Evolutionary conservation across 1,140 invertebrate genomes (phyloP), one percentile per base, ranked within the genome.

Genomic region (Atta texana): DNA sequence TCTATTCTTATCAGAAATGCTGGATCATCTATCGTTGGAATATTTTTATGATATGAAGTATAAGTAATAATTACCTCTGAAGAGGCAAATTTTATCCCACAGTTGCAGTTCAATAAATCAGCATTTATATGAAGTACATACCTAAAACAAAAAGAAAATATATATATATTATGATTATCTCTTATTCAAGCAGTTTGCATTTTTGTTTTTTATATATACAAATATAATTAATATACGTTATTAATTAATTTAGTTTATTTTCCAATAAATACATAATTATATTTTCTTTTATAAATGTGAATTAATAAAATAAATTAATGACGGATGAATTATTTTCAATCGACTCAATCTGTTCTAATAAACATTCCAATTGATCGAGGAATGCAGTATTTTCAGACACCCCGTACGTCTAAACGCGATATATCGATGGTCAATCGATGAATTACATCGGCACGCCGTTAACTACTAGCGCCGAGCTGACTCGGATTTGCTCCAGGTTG

Each of bases 371-470:
- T 71, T 66, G 6, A 0, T 12, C n/a, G 28, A 57, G 16, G 10
- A 76, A 44, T 31, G 77, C 49, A 1, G 14, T 68, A 51, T 24
- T 80, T 24, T 24, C 49, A 57, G 57, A 75, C 80, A 63, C 69
- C 57, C 55, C 74, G 2, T 74, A 84, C 18, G 39, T 28, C 69
- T 34, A 28, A 49, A 75, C 24, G 74, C 39, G 75, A 44, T 53
- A 61, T 72, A 80, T 87, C 86, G 63, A 87, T 81, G 39, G 31
- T 51, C 88, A 68, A 87, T 88, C 88, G 86, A 90, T 89, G 89
- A 89, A 90, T 89, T 89, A 89, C 84, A 89, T 85, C 74, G 81
- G 51, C 57, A 88, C 68, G 75, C 88, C 66, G 71, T 89, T 89
- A 89, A 89, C 82, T 89, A 89, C 88, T 66, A 86, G 44, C 82